Conservation (phyloP, 2,888 invertebrate species). For the Eupeodes latifasciatus region DNA sequence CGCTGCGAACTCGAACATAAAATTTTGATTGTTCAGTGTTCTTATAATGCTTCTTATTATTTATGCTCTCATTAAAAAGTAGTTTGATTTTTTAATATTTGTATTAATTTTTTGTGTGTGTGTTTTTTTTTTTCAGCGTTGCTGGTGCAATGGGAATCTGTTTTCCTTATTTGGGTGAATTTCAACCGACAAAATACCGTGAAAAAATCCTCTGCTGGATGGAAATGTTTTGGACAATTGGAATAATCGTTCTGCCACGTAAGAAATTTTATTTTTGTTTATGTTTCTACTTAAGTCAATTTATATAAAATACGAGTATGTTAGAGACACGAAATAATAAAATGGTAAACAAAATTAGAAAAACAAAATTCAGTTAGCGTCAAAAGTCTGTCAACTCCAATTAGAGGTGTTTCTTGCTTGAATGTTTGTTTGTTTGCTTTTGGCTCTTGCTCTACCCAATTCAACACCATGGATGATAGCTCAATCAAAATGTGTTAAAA, state of each 20-base stretch:
- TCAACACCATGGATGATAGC: slow-evolving; percentile 61
- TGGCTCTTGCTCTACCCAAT: neutral
- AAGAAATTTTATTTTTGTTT: slow-evolving; percentile 80
- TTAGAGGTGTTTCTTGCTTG: slow-evolving; percentile 29
- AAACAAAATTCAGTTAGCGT: slow-evolving; percentile 24
- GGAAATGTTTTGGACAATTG: slow-evolving; percentile 93
- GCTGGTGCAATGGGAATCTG: slow-evolving; percentile 93
- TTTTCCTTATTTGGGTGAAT: slow-evolving; percentile 93
- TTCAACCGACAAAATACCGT: slow-evolving; percentile 91
- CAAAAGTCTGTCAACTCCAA: slow-evolving; percentile 58
- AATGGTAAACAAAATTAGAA: neutral
- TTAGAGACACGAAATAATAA: neutral
- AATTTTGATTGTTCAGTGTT: too few relatives aligned
- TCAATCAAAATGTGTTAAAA: slow-evolving; percentile 75
- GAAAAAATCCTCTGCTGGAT: slow-evolving; percentile 93
- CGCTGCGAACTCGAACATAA: too few relatives aligned
- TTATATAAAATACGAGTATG: neutral
- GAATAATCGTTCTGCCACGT: slow-evolving; percentile 91
- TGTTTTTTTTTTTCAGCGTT: slow-evolving; percentile 85
- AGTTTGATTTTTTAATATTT: neutral
- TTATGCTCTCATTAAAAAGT: too few relatives aligned
- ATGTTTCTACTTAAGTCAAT: slow-evolving; percentile 40
- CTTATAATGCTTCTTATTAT: too few relatives aligned
- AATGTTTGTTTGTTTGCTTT: slow-evolving; percentile 29
- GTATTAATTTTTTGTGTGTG: neutral